Percentiles rank a stretch among this genome's conserved stretches.
Conservation (phyloP, 1,140 invertebrate genomes). For the Phthorimaea operculella region DNA sequence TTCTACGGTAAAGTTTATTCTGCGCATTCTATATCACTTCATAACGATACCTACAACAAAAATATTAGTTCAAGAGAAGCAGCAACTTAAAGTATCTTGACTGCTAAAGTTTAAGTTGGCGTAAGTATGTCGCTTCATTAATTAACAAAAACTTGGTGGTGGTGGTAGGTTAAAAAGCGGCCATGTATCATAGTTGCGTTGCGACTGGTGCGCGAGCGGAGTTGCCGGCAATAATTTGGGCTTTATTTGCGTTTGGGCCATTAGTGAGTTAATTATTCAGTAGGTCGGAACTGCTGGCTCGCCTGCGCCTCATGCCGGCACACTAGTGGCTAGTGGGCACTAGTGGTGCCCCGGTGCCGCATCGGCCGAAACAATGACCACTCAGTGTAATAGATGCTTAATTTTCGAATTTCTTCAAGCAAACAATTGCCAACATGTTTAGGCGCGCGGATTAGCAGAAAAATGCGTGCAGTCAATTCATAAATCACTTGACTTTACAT, state of each 20-base stretch:
- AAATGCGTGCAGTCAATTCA: too few species aligned
- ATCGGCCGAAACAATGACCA: too few species aligned
- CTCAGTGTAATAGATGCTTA: too few species aligned
- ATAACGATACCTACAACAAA: too few species aligned
- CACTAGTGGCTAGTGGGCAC: too few species aligned
- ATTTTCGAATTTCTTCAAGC: too few species aligned
- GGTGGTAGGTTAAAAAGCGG: not conserved
- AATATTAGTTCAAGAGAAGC: too few species aligned
- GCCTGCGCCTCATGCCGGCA: not conserved
- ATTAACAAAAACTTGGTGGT: not conserved
- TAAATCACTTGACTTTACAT: too few species aligned
- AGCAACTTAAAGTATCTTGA: too few species aligned
- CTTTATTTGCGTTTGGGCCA: slow-evolving; percentile 60
- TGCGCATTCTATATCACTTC: not conserved
- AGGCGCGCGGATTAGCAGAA: too few species aligned
- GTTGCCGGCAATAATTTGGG: slow-evolving; percentile 52
- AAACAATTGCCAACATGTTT: too few species aligned
- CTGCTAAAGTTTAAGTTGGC: not conserved
- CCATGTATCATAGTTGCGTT: slow-evolving; percentile 26
- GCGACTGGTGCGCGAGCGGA: slow-evolving; percentile 16
- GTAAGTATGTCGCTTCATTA: not conserved
- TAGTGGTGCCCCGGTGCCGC: too few species aligned
- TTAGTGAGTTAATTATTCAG: slow-evolving; percentile 63
- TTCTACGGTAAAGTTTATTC: not conserved
- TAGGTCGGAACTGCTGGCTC: slow-evolving; percentile 27